These are phyloP conservation scores for Scaptomyza parva DNA, from an alignment of 2,888 invertebrate species.

Conservation along the genomic window DNA sequence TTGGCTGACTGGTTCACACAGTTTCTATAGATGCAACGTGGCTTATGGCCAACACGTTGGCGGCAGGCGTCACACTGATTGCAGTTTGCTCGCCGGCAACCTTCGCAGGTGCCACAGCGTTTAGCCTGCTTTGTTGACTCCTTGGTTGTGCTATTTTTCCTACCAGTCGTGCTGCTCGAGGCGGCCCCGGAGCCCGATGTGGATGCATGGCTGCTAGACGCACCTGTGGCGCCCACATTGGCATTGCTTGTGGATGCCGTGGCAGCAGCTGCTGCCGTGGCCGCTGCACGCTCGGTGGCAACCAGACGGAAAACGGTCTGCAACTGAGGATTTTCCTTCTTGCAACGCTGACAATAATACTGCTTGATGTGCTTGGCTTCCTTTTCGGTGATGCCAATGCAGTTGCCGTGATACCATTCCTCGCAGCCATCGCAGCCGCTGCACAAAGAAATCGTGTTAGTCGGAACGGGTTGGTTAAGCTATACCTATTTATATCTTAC, in stretches of 20 bases:
- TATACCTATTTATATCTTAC: conserved; percentile 85
- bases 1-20: conserved; percentile 81
- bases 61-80: conserved; percentile 83
- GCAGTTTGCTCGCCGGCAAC: conserved; percentile 86
- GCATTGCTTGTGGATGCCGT: conserved; percentile 10
- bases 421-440: conserved; percentile 98
- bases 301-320: conserved; percentile 86
- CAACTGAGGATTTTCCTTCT: conserved; percentile 92
- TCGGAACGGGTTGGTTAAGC: neutral
- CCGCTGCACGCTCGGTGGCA: conserved; percentile 74
- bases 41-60: conserved; percentile 83
- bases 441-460: conserved; percentile 1
- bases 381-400: conserved; percentile 96
- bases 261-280: conserved; percentile 24
- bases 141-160: conserved; percentile 35
- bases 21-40: conserved; percentile 86
- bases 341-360: conserved; percentile 95
- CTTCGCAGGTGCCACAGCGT: conserved; percentile 91
- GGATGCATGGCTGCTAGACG: conserved; percentile 22
- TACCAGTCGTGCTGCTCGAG: neutral
- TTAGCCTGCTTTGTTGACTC: conserved; percentile 60
- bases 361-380: conserved; percentile 97
- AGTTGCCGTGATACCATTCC: conserved; percentile 99
- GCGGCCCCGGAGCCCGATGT: neutral
- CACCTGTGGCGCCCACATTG: conserved; percentile 12